Percentiles rank a stretch among this genome's conserved stretches.
These are phyloP conservation scores for Bedellia somnulentella DNA, from an alignment of 2,888 invertebrate species.

Conservation along the genomic window DNA sequence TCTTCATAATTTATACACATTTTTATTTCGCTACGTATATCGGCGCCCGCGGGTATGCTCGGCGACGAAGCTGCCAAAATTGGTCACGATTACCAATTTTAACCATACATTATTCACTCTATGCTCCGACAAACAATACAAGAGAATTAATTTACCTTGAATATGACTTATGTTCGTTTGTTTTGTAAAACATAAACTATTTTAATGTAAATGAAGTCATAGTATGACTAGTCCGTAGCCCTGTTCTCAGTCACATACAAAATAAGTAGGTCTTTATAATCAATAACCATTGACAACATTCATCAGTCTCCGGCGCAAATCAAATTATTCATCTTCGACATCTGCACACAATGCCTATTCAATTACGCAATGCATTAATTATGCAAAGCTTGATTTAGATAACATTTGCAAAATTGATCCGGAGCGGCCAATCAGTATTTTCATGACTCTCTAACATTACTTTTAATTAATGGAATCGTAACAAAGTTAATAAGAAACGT, in stretches of 20 bases:
- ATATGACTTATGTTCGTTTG: constrained; percentile 21
- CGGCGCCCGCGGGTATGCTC: constrained; percentile 32
- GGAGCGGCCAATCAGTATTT: too few species aligned
- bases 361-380: constrained; percentile 2
- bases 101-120: constrained; percentile 10
- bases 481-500: too few species aligned
- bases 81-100: constrained; percentile 11
- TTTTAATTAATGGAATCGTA: too few species aligned
- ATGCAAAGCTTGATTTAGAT: too few species aligned
- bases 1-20: constrained; percentile 58
- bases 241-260: too few species aligned
- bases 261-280: constrained; percentile 1
- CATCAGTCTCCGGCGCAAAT: constrained; percentile 2
- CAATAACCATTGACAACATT: constrained; percentile 1
- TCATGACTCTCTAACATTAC: too few species aligned
- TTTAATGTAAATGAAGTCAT: constrained; percentile 6
- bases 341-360: constrained; percentile 3
- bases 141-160: constrained; percentile 21
- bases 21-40: constrained; percentile 50
- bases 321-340: constrained; percentile 1
- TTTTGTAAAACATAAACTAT: constrained; percentile 12
- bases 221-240: too few species aligned
- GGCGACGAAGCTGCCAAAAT: too few species aligned
- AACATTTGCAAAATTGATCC: too few species aligned
- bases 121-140: constrained; percentile 24